Base-by-base conservation (phyloP, 2,888 invertebrate species). In the Drosophila algonquin region DNA sequence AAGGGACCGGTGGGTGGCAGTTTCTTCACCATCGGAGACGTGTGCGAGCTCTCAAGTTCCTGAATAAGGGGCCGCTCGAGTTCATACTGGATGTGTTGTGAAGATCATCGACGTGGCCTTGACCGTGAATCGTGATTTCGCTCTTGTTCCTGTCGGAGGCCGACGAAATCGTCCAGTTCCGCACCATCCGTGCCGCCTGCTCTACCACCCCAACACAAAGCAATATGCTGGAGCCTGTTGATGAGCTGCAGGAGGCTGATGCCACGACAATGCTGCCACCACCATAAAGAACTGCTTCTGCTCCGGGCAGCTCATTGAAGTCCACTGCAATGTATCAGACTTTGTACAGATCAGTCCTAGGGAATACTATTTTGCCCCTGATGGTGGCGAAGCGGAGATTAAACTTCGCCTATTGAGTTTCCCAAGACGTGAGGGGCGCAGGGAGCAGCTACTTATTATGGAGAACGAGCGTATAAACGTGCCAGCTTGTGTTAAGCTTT, bases 21-120 rank as follows among this genome's bases (percentile, higher is more conserved):
- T 73, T 94, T 94, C 92, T 80, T 95, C 1, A 93, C 94, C 1
- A 90, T 95, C 48, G 95, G 95, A 9, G 93, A 93, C 75, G 83
- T 94, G 0, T 93, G 93, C 64, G 92, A 93, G 2, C 87, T 93
- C 12, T 92, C 18, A 91, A 89, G 46, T 87, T 95, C 3, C 76
- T 92, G 0, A 89, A 87, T 57, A 92, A 92, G 60, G 21, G 21
- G 1, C 88, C 88, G 40, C 75, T 90, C 0, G 88, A 87, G 16
- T 75, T 81, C n/a, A 81, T 90, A 18, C 70, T 89, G 4, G 92
- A 92, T 50, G 72, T 92, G 77, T 81, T 14, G 80, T 92, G 35
- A 88, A 89, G 5, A 88, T 90, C 9, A 83, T 91, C 21, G 91
- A 92, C 75, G 90, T 92, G 9, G 85, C 90, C 0, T 73, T 92